phyloP scores from a whole-genome alignment of 2,888 invertebrate genomes.

The Heliothis peltigera region DNA sequence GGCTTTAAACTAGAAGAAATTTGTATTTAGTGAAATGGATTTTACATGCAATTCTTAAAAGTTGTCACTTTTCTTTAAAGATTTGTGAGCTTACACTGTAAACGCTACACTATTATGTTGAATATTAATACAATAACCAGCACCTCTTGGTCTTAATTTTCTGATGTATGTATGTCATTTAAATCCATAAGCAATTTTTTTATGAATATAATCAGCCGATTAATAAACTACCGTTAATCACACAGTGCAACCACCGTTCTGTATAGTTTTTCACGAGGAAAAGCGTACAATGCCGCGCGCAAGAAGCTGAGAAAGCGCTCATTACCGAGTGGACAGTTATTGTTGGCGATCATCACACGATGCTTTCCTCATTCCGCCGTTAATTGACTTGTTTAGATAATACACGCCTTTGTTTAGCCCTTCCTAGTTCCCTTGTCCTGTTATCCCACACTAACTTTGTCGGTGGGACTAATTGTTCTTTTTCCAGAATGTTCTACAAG shows the following conservation, averaged over 20 bases:
- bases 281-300: conserved; percentile 79
- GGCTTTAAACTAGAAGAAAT: conserved; percentile 6
- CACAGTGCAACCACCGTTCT: conserved; percentile 62
- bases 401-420: conserved; percentile 52
- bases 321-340: conserved; percentile 83
- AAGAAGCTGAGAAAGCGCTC: conserved; percentile 79
- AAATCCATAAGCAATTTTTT: too few species aligned
- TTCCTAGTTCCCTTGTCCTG: conserved; percentile 47
- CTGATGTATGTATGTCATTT: too few species aligned
- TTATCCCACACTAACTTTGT: conserved; percentile 30
- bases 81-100: too few species aligned
- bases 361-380: conserved; percentile 76
- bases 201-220: conserved; percentile 22
- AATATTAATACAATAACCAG: too few species aligned
- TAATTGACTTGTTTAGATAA: conserved; percentile 69
- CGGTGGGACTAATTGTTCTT: not conserved
- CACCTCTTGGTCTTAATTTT: too few species aligned
- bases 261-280: conserved; percentile 86
- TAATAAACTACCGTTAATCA: conserved; percentile 34
- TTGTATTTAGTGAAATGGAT: not conserved
- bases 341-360: conserved; percentile 79
- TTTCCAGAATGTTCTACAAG: not conserved
- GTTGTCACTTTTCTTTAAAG: not conserved
- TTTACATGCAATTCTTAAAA: not conserved
- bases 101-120: too few species aligned